Conservation (phyloP, 2,888 invertebrate genomes). For the Xestia ashworthii region DNA sequence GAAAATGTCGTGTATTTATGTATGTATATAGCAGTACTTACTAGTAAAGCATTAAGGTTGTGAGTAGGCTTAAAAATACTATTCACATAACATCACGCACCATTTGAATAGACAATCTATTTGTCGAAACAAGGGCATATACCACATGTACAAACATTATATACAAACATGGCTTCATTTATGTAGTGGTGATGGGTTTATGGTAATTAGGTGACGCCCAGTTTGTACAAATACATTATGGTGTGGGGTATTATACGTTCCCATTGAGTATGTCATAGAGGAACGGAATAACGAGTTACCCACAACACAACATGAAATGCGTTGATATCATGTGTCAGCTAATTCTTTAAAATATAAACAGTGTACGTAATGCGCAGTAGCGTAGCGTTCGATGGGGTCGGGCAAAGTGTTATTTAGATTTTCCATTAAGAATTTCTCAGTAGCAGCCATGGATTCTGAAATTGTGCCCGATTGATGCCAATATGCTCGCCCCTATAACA, state of each 20-base stretch:
- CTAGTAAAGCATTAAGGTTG: background rate
- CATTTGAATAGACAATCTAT: conserved; percentile 28
- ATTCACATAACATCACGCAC: background rate
- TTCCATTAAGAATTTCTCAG: too few relatives aligned
- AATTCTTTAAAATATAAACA: background rate
- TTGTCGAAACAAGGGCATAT: conserved; percentile 31
- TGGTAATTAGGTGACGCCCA: conserved; percentile 40
- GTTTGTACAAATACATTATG: conserved; percentile 16
- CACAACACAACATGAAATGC: background rate
- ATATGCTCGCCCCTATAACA: too few relatives aligned
- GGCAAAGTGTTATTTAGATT: too few relatives aligned
- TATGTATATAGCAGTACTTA: too few relatives aligned
- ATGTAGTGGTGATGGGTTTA: conserved; percentile 26
- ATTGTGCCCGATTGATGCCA: too few relatives aligned
- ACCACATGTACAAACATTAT: conserved; percentile 8
- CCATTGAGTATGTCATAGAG: background rate
- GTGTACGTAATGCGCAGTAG: too few relatives aligned
- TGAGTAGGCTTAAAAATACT: background rate
- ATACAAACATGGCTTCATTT: background rate
- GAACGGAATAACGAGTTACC: background rate
- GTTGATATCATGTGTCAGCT: background rate
- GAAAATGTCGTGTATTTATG: background rate
- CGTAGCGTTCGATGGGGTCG: too few relatives aligned
- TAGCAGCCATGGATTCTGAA: too few relatives aligned
- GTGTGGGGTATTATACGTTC: conserved; percentile 13